phyloP scores from a whole-genome alignment of 2,888 invertebrate genomes.

The Leptogaster cylindrica region DNA sequence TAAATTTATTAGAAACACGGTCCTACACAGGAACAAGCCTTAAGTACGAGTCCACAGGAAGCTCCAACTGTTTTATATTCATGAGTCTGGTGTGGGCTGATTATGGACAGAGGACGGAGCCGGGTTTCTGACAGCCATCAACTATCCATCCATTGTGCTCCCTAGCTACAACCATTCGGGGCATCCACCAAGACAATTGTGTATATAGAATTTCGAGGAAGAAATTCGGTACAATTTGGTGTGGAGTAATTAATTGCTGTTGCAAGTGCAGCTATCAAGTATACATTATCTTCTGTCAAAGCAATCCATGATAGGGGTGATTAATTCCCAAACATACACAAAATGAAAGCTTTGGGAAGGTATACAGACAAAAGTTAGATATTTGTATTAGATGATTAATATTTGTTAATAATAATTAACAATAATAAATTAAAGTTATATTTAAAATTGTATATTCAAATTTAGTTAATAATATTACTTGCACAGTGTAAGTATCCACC shows the following conservation, averaged over 20 bases:
- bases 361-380: no score
- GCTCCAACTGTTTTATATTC: neutral
- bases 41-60: neutral
- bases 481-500: no score
- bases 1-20: no score
- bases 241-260: neutral
- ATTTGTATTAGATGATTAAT: no score
- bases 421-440: no score
- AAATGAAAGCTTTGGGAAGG: no score
- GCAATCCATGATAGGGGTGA: no score
- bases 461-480: no score
- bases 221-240: neutral
- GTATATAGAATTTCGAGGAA: neutral
- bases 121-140: neutral
- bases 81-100: neutral
- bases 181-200: neutral
- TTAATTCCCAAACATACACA: no score
- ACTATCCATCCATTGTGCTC: neutral
- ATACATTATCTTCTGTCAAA: neutral
- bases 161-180: neutral
- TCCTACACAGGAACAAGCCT: neutral
- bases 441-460: no score
- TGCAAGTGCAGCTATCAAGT: neutral
- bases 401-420: no score
- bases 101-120: neutral